Evolutionary conservation across 1,140 invertebrate species (phyloP).

Genomic region (Macrotrachela quadricornifera): DNA sequence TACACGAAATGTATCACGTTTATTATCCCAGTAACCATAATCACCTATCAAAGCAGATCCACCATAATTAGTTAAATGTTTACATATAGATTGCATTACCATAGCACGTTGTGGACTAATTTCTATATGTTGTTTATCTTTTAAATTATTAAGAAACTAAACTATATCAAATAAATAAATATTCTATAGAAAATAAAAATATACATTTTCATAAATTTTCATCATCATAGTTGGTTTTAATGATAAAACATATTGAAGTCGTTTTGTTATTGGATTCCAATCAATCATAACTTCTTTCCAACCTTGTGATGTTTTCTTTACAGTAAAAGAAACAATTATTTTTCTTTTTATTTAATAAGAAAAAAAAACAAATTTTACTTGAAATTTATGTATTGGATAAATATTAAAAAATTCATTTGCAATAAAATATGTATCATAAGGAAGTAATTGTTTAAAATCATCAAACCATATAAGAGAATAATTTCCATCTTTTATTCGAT

Average conservation of each 20-base stretch:
- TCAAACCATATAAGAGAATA: constrained; percentile 34
- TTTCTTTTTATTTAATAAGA: too few relatives aligned
- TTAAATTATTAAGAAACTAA: constrained; percentile 12
- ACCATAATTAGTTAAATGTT: constrained; percentile 49
- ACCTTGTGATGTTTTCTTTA: constrained; percentile 45
- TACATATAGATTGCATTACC: constrained; percentile 48
- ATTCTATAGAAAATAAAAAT: background rate
- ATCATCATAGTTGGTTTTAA: constrained; percentile 21
- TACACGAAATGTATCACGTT: constrained; percentile 64
- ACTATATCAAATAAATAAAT: background rate
- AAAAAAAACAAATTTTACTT: constrained; percentile 34
- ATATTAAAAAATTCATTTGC: constrained; percentile 98
- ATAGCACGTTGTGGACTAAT: constrained; percentile 51
- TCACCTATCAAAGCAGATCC: constrained; percentile 69
- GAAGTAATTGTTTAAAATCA: constrained; percentile 62
- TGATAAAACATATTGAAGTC: constrained; percentile 52
- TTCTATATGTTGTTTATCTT: constrained; percentile 43
- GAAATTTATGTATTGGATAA: constrained; percentile 82
- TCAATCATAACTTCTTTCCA: constrained; percentile 75
- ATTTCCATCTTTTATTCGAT: background rate
- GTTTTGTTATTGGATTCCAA: constrained; percentile 37
- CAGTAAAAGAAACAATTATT: constrained; percentile 9
- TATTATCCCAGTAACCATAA: constrained; percentile 73
- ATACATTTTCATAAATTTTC: constrained; percentile 38
- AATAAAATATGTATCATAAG: constrained; percentile 61